Conservation (phyloP, 2,797 vertebrate species). For the Sebastes melanostomus region DNA sequence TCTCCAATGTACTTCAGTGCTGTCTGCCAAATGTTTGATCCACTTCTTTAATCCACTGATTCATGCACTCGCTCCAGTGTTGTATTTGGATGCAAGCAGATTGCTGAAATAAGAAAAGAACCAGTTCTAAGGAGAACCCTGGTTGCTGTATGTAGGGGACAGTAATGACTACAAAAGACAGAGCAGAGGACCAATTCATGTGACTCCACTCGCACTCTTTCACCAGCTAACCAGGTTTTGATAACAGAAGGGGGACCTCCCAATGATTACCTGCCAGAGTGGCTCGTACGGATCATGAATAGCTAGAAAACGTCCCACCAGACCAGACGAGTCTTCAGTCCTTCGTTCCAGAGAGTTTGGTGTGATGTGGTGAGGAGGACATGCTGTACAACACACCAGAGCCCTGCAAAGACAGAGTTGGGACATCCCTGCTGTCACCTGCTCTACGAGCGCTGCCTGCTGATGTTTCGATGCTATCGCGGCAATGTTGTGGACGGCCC, state of each 20-base stretch:
- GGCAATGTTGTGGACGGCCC: not conserved
- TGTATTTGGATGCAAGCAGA: not conserved
- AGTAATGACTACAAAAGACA: slow-evolving; percentile 36
- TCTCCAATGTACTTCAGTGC: not conserved
- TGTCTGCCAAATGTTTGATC: not conserved
- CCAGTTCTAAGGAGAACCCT: slow-evolving; percentile 57
- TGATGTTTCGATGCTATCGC: not conserved
- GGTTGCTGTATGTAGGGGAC: not conserved
- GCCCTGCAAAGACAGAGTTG: slow-evolving; percentile 17
- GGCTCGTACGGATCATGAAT: slow-evolving; percentile 3
- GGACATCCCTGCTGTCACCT: not conserved
- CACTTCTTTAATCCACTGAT: not conserved
- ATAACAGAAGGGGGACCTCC: not conserved
- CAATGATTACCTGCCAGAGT: not conserved
- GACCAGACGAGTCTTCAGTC: slow-evolving; percentile 30
- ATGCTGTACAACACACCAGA: slow-evolving; percentile 27
- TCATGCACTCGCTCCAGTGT: not conserved
- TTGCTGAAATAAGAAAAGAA: not conserved
- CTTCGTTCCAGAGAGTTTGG: slow-evolving; percentile 13
- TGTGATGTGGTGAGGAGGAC: slow-evolving; percentile 10
- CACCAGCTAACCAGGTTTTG: not conserved
- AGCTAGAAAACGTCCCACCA: not conserved
- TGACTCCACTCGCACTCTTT: not conserved
- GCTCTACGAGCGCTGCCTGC: not conserved
- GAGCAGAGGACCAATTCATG: slow-evolving; percentile 16